phyloP scores from a whole-genome alignment of 2,888 invertebrate species.

The Desoria tigrina region DNA sequence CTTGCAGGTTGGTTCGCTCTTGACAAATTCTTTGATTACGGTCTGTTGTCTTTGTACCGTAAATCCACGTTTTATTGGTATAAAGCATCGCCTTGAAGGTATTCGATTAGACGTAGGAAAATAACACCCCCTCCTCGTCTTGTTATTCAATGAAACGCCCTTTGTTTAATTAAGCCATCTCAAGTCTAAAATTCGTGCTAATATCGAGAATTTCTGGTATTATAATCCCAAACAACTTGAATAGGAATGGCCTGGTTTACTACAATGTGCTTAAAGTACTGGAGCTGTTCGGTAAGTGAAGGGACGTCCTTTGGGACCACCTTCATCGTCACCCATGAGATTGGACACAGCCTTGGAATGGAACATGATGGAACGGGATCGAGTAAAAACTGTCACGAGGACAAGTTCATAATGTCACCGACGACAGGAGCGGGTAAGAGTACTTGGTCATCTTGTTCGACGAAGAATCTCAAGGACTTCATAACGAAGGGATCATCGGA shows the following conservation, averaged over 20 bases:
- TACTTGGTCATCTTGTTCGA: conserved; percentile 57
- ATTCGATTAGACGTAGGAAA: no score
- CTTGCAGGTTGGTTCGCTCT: conserved; percentile 16
- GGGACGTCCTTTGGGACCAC: conserved; percentile 29
- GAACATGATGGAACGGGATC: conserved; percentile 56
- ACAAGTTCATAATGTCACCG: conserved; percentile 54
- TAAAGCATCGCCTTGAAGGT: no score
- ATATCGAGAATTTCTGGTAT: no score
- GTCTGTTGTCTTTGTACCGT: no score
- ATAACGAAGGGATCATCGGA: conserved; percentile 51
- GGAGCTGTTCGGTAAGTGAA: conserved; percentile 42
- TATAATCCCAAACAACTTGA: no score
- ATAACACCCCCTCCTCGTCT: no score
- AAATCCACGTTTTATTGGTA: no score
- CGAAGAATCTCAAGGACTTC: conserved; percentile 55
- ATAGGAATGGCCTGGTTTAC: conserved; percentile 38
- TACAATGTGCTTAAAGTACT: conserved; percentile 39
- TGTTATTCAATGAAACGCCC: no score
- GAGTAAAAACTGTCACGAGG: conserved; percentile 54
- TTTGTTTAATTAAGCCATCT: no score
- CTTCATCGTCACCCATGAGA: conserved; percentile 25
- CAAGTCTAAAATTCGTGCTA: no score
- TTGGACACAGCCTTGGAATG: conserved; percentile 55
- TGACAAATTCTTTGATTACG: no score
- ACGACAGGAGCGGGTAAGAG: conserved; percentile 57